Evolutionary conservation across 2,113 vertebrate species (phyloP), one percentile per base, ranked within the genome.

Genomic region (Leptobrachium ailaonicum): DNA sequence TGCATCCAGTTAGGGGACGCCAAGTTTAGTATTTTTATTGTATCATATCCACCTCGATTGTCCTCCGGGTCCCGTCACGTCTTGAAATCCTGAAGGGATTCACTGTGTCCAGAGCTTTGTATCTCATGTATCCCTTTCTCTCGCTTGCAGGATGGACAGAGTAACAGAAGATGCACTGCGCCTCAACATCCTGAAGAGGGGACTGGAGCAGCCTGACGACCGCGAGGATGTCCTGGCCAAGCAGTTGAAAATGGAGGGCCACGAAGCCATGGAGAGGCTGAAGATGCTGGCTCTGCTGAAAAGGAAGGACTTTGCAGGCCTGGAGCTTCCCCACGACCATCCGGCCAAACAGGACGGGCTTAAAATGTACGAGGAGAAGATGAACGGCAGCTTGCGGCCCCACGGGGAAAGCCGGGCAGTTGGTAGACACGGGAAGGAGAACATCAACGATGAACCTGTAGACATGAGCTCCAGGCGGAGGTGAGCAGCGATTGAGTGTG

Each of bases 271-370:
- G 97, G 97, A 99, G 86, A 92, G 96, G 79, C 94, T 99, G 13
- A 99, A 99, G 90, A 98, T 99, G 97, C 87, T 98, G 88, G 97
- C 97, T 0, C 85, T 98, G 74, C 95, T 99, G 0, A 98, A 99
- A 87, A 93, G 97, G 77, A 99, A 99, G 79, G 97, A 99, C 88
- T 92, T 99, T 8, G 94, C 96, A 0, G 95, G 95, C 50, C 88
- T 97, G 0, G 93, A 93, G 64, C 92, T 88, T 87, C 84, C 88
- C 62, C 95, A 90, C 73, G 95, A 88, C 82, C 88, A 92, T 11
- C 83, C 91, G 0, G 87, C 82, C 41, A 94, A 93, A 44, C 90
- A 90, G 68, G 92, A 92, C 0, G 84, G 92, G 0, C 82, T 88
- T 74, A 90, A 95, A 43, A 91, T 93, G 4, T 97, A 95, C 2